Evolutionary conservation across 2,797 vertebrate species (phyloP), one percentile per base, ranked within the genome.

Genomic region (Spondyliosoma cantharus): DNA sequence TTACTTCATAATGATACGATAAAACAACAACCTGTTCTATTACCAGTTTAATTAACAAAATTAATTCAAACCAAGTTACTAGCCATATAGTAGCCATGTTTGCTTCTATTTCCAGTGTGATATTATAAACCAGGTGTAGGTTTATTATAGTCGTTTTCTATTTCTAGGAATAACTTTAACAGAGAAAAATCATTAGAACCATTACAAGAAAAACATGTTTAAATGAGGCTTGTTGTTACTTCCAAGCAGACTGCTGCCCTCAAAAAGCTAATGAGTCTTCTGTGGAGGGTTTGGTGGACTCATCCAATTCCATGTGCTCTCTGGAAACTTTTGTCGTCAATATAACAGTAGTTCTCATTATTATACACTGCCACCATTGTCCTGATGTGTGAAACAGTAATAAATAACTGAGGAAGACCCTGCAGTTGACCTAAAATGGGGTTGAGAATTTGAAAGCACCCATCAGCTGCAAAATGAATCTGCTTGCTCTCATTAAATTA

Each of bases 361-460:
- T 50, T 82, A 56, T 20, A 54, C 62, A 42, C 45, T 78, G 71
- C 71, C 1, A 54, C 12, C 48, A 25, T 8, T 27, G 16, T 37
- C 0, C 22, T 42, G 46, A 45, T 50, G 17, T 8, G 16, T 20
- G 29, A 73, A 53, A 43, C 49, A 57, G 12, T 7, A 52, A 27
- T 0, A 57, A 54, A 49, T 48, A 59, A 80, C n/a, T 56, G 0
- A 61, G 11, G 4, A 22, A 54, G 25, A 52, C 12, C 9, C 2
- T 58, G 67, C 20, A 50, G 16, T 66, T 43, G 20, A 16, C 54
- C 29, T n/a, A 25, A 59, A 65, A 76, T 58, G 3, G 3, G 15
- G 5, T 61, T 7, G 67, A 1, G 53, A 64, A 60, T 71, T 45
- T 59, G 24, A 54, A 78, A 70, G 14, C 12, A 63, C 2, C 42